A percentile compares a stretch with the other conserved stretches of the same genome.
Evolutionary conservation across 2,888 invertebrate species (phyloP).

Genomic region (Amblyjoppa proteus): DNA sequence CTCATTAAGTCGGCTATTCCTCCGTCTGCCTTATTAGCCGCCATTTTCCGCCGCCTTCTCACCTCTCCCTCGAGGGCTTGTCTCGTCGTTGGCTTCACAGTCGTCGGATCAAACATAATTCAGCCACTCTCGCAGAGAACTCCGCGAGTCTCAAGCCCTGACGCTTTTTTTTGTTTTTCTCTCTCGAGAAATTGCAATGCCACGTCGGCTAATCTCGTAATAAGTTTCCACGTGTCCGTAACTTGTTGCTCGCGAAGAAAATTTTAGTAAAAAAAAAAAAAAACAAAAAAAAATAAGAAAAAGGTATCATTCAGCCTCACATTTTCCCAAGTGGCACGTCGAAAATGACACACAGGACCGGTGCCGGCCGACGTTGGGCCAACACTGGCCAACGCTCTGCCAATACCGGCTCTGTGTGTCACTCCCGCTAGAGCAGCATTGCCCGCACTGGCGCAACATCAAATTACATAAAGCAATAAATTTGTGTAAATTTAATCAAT

Average conservation of each 20-base stretch:
- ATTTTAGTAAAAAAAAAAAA: not conserved
- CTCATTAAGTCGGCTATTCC: slow-evolving; percentile 16
- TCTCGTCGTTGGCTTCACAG: slow-evolving; percentile 33
- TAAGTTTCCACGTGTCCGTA: not conserved
- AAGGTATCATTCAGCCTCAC: not conserved
- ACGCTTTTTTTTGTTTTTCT: not conserved
- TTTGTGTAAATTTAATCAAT: not conserved
- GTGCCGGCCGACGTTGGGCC: no score
- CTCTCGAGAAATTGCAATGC: not conserved
- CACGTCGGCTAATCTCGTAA: not conserved
- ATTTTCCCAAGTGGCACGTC: no score
- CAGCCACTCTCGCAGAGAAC: slow-evolving; percentile 25
- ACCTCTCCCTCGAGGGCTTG: slow-evolving; percentile 3
- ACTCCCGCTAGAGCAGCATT: not conserved
- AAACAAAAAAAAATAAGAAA: not conserved
- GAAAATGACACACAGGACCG: no score
- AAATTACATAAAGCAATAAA: not conserved
- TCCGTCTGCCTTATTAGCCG: slow-evolving; percentile 25
- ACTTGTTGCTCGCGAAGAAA: slow-evolving; percentile 37
- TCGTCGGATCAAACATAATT: slow-evolving; percentile 39
- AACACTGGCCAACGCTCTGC: no score
- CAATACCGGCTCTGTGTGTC: not conserved
- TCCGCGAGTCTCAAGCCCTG: not conserved
- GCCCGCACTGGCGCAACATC: not conserved
- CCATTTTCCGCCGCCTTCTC: slow-evolving; percentile 46